Conservation (phyloP, 2,113 vertebrate genomes). For the Acrocephalus arundinaceus region DNA sequence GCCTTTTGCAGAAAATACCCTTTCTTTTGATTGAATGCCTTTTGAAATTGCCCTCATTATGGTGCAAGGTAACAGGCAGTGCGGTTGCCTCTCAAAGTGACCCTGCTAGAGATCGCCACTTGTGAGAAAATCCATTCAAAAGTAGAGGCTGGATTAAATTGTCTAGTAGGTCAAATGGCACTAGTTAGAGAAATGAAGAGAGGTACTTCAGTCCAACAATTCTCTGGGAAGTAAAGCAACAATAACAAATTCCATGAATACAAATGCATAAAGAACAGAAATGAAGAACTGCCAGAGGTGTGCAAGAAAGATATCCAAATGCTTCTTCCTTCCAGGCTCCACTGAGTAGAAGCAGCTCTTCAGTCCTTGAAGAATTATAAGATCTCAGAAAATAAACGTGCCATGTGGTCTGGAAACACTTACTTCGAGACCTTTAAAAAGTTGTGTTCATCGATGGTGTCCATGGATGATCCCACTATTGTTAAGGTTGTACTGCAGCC, state of each 20-base stretch:
- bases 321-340: not conserved
- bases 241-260: slow-evolving; percentile 78
- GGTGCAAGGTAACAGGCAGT: slow-evolving; percentile 58
- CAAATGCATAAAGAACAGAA: slow-evolving; percentile 58
- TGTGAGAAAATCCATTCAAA: slow-evolving; percentile 77
- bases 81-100: slow-evolving; percentile 69
- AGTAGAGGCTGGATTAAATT: slow-evolving; percentile 74
- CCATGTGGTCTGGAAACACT: not conserved
- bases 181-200: slow-evolving; percentile 74
- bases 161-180: slow-evolving; percentile 73
- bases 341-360: not conserved
- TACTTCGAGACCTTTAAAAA: not conserved
- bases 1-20: slow-evolving; percentile 66
- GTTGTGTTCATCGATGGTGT: not conserved
- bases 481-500: not conserved
- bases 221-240: slow-evolving; percentile 75
- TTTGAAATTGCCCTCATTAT: slow-evolving; percentile 76
- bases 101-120: slow-evolving; percentile 75
- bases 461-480: not conserved
- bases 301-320: not conserved
- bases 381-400: not conserved
- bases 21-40: slow-evolving; percentile 74
- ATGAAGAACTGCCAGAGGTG: not conserved
- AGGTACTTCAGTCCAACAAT: slow-evolving; percentile 74
- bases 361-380: not conserved